Conservation (phyloP, 2,113 vertebrate genomes). For the Hemiprocne comata region DNA sequence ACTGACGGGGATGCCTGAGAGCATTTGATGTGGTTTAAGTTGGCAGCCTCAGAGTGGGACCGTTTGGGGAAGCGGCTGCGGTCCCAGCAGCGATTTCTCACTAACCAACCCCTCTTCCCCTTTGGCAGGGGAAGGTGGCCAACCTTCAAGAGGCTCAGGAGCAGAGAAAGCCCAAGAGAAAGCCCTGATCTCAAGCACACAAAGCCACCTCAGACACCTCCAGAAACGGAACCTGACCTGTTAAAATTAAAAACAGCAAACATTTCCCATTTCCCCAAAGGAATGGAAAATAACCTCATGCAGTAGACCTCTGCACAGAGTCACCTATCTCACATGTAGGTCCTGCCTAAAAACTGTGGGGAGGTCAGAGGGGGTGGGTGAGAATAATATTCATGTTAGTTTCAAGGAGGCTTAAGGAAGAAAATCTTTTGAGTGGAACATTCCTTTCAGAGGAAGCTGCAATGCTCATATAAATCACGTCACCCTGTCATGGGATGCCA, state of each 20-base stretch:
- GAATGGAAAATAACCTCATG: neutral
- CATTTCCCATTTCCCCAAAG: neutral
- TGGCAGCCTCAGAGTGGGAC: neutral
- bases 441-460: neutral
- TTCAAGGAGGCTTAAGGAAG: neutral
- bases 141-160: neutral
- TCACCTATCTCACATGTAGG: neutral
- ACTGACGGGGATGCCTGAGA: neutral
- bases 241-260: neutral
- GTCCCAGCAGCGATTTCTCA: neutral
- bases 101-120: neutral
- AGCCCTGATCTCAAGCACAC: neutral
- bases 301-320: neutral
- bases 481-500: neutral
- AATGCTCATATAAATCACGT: fast-evolving
- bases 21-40: neutral
- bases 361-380: neutral
- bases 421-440: neutral
- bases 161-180: neutral
- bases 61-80: neutral
- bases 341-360: neutral
- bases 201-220: neutral
- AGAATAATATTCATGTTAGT: neutral
- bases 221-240: neutral
- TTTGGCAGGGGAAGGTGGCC: neutral